Evolutionary conservation across 2,888 invertebrate species (phyloP).

Genomic region (Marronus borbonicus): DNA sequence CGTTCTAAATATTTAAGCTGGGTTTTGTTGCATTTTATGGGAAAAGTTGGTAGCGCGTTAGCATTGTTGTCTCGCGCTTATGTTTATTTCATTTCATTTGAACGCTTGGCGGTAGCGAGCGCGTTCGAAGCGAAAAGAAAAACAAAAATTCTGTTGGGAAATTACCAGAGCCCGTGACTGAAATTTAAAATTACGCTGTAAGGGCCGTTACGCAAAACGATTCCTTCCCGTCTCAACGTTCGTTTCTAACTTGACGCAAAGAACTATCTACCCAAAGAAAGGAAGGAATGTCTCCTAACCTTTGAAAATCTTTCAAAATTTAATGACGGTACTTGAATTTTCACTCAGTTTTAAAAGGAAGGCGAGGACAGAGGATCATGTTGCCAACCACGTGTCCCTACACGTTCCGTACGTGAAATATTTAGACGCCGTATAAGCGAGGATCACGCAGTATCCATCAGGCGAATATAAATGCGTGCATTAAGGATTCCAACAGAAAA

Average conservation of each 20-base stretch:
- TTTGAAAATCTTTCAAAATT: constrained; percentile 38
- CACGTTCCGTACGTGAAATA: constrained; percentile 31
- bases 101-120: constrained; percentile 19
- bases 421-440: constrained; percentile 24
- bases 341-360: constrained; percentile 37
- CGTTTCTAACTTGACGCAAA: not conserved
- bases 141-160: constrained; percentile 48
- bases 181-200: constrained; percentile 43
- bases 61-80: constrained; percentile 45
- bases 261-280: not conserved
- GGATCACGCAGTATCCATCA: not conserved
- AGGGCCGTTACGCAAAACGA: constrained; percentile 32
- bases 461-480: constrained; percentile 26
- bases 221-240: not conserved
- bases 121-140: constrained; percentile 27
- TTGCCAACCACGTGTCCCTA: constrained; percentile 26
- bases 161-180: constrained; percentile 41
- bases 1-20: constrained; percentile 35
- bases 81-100: constrained; percentile 48
- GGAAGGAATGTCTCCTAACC: constrained; percentile 25
- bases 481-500: constrained; percentile 1
- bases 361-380: constrained; percentile 41
- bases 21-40: constrained; percentile 40
- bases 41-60: constrained; percentile 41
- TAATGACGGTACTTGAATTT: constrained; percentile 38